Percentiles rank a stretch among this genome's conserved stretches.
phyloP scores from a whole-genome alignment of 2,888 invertebrate species.

The Epinotia ramella region DNA sequence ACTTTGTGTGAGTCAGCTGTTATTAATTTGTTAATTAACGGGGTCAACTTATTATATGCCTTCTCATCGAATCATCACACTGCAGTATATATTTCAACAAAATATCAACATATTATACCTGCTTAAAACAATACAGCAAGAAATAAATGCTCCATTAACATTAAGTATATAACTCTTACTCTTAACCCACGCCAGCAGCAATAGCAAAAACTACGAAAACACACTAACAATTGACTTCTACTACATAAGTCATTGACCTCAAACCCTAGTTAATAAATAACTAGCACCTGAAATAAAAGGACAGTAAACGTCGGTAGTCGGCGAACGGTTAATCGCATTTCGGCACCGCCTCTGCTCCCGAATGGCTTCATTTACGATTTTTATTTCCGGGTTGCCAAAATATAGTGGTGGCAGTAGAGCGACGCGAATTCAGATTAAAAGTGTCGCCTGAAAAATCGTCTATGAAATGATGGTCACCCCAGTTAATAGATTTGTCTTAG shows the following conservation, averaged over 20 bases:
- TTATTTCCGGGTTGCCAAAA: slow-evolving; percentile 69
- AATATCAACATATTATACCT: neutral
- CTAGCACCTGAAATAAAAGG: slow-evolving; percentile 83
- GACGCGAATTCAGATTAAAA: neutral
- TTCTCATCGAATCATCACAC: no score
- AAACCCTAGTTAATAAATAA: slow-evolving; percentile 69
- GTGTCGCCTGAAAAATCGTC: neutral
- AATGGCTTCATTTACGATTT: slow-evolving; percentile 85
- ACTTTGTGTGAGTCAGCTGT: neutral
- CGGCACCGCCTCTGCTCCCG: slow-evolving; percentile 73
- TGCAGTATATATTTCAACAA: no score
- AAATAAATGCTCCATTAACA: neutral
- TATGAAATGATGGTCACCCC: neutral
- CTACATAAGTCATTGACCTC: slow-evolving; percentile 52
- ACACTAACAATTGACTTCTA: slow-evolving; percentile 20
- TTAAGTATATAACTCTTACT: no score
- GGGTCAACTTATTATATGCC: no score
- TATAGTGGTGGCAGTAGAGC: slow-evolving; percentile 59
- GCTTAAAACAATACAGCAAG: neutral
- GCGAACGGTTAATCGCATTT: slow-evolving; percentile 81
- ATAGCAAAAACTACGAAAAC: slow-evolving; percentile 3
- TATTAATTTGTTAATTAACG: neutral
- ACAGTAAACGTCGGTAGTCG: slow-evolving; percentile 77
- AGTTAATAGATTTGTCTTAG: neutral
- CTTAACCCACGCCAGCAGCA: neutral